Evolutionary conservation across 1,140 invertebrate genomes (phyloP).

Genomic region (Anadara kagoshimensis): DNA sequence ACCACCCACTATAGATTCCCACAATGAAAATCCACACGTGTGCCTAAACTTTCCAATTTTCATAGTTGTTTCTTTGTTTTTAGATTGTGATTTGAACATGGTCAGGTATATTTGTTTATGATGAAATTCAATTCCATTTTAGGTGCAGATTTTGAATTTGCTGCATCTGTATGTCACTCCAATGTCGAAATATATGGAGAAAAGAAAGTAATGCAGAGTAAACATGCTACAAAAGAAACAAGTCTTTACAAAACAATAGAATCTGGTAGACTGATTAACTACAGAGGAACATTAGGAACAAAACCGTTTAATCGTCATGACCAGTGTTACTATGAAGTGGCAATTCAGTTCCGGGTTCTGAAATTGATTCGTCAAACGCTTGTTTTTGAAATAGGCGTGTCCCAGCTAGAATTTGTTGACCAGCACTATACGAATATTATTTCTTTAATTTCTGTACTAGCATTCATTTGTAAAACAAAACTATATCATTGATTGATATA

Average conservation of each 20-base stretch:
- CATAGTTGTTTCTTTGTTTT: too few relatives aligned
- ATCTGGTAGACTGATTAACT: slow-evolving; percentile 28
- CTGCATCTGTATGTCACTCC: slow-evolving; percentile 25
- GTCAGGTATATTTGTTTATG: too few relatives aligned
- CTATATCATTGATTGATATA: too few relatives aligned
- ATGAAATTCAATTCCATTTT: not conserved
- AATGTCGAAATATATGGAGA: slow-evolving; percentile 38
- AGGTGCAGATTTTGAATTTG: slow-evolving; percentile 45
- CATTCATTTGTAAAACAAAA: too few relatives aligned
- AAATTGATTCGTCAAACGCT: slow-evolving; percentile 37
- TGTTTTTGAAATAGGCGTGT: slow-evolving; percentile 43
- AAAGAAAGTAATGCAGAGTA: slow-evolving; percentile 40
- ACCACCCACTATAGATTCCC: too few relatives aligned
- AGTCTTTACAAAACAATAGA: slow-evolving; percentile 11
- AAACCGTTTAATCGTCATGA: slow-evolving; percentile 41
- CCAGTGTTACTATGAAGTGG: slow-evolving; percentile 44
- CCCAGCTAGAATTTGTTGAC: slow-evolving; percentile 41
- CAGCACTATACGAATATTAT: slow-evolving; percentile 37
- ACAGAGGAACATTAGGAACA: slow-evolving; percentile 42
- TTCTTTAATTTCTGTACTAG: too few relatives aligned
- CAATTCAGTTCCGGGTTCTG: slow-evolving; percentile 38
- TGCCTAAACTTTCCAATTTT: too few relatives aligned
- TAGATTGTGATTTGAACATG: too few relatives aligned
- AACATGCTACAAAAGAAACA: slow-evolving; percentile 23
- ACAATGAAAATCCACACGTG: too few relatives aligned